phyloP scores from a whole-genome alignment of 2,113 vertebrate genomes.

The Turnix velox region DNA sequence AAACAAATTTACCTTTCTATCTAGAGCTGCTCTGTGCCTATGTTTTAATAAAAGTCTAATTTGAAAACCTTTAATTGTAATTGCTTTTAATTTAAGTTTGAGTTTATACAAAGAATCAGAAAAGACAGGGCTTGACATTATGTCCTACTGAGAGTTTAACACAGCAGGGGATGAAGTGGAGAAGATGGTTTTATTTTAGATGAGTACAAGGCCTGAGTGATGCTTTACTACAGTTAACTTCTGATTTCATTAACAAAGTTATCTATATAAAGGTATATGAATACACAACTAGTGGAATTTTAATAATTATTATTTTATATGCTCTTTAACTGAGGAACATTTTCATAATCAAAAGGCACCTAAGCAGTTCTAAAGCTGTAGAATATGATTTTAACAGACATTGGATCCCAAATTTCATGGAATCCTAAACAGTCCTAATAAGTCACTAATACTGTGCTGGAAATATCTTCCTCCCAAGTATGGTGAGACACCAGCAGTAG shows the following conservation, averaged over 20 bases:
- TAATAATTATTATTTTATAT: not conserved
- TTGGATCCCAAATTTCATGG: not conserved
- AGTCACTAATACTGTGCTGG: not conserved
- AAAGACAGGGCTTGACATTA: constrained; percentile 4
- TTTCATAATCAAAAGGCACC: not conserved
- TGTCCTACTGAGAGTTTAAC: constrained; percentile 11
- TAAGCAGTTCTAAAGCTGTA: not conserved
- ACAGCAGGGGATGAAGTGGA: not conserved
- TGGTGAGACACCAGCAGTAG: not conserved
- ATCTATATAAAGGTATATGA: not conserved
- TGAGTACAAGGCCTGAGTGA: not conserved
- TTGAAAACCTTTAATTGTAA: constrained; percentile 30
- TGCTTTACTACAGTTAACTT: not conserved
- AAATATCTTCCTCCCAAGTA: not conserved
- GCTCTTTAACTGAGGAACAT: not conserved
- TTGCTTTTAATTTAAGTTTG: constrained; percentile 28
- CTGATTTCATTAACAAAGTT: not conserved
- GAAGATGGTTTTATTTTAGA: not conserved
- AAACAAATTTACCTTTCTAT: constrained; percentile 52
- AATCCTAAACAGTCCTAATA: not conserved
- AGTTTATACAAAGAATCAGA: not conserved
- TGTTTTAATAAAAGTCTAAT: constrained; percentile 33
- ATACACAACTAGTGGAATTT: not conserved
- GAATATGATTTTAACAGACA: not conserved
- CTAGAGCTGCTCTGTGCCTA: not conserved